Evolutionary conservation across 2,888 invertebrate species (phyloP).

Genomic region (Sarcophaga caerulescens): DNA sequence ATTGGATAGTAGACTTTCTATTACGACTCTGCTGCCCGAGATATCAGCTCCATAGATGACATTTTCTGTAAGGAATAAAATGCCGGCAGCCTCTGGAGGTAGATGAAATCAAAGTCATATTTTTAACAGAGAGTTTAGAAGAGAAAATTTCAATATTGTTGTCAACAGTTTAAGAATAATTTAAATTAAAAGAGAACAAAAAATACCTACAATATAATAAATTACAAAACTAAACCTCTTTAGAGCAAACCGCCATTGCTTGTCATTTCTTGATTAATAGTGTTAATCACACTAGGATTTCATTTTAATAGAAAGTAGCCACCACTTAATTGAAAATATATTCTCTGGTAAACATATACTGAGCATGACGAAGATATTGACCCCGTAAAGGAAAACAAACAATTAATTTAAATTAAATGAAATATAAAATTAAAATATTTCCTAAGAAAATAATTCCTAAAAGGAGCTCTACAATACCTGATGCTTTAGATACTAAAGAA

Average conservation of each 20-base stretch:
- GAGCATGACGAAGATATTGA: not conserved
- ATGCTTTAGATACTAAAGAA: not conserved
- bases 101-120: too few species aligned
- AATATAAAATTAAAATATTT: slow-evolving; percentile 43
- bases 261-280: slow-evolving; percentile 5
- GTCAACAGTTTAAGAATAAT: too few species aligned
- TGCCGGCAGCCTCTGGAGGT: too few species aligned
- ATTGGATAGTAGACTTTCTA: too few species aligned
- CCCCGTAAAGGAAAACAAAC: slow-evolving; percentile 20
- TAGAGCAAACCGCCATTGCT: not conserved
- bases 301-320: not conserved
- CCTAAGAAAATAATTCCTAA: slow-evolving; percentile 16
- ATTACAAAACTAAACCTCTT: too few species aligned
- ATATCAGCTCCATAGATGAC: too few species aligned
- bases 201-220: too few species aligned
- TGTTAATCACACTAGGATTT: not conserved
- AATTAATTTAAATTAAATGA: slow-evolving; percentile 19
- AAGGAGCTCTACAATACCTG: not conserved
- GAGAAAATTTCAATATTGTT: too few species aligned
- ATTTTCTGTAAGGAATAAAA: too few species aligned
- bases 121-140: too few species aligned
- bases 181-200: too few species aligned
- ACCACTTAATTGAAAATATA: not conserved
- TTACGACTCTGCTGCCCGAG: too few species aligned
- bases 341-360: not conserved